Percentiles rank a stretch among this genome's conserved stretches.
phyloP scores from a whole-genome alignment of 2,113 vertebrate species.

The Callipepla californica region DNA sequence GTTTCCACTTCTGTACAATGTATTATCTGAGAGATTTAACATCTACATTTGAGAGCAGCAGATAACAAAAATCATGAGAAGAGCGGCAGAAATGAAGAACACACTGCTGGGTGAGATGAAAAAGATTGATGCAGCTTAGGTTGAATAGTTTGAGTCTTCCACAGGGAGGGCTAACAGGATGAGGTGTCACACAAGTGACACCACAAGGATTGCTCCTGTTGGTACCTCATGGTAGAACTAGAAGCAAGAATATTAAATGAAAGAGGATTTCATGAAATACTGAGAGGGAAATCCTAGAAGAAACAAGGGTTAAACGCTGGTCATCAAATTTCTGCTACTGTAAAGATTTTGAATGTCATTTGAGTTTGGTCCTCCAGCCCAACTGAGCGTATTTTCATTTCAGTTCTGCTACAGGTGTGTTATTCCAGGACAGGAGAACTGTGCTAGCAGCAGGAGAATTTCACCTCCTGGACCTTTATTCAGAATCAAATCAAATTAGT shows the following conservation, averaged over 20 bases:
- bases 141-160: background rate
- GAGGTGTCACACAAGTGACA: background rate
- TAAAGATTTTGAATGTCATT: background rate
- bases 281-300: background rate
- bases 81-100: background rate
- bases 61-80: background rate
- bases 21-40: background rate
- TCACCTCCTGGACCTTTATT: background rate
- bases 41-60: background rate
- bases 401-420: fast-evolving
- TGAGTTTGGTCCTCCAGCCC: background rate
- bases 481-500: background rate
- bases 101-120: background rate
- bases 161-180: background rate
- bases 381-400: background rate
- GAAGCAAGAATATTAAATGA: background rate
- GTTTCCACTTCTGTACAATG: background rate
- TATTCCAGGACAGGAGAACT: background rate
- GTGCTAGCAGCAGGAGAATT: background rate
- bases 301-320: background rate
- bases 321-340: background rate
- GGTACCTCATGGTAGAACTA: background rate
- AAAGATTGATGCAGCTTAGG: background rate
- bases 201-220: background rate
- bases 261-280: background rate